Evolutionary conservation across 2,797 vertebrate genomes (phyloP).

Genomic region (Gouania willdenowi): DNA sequence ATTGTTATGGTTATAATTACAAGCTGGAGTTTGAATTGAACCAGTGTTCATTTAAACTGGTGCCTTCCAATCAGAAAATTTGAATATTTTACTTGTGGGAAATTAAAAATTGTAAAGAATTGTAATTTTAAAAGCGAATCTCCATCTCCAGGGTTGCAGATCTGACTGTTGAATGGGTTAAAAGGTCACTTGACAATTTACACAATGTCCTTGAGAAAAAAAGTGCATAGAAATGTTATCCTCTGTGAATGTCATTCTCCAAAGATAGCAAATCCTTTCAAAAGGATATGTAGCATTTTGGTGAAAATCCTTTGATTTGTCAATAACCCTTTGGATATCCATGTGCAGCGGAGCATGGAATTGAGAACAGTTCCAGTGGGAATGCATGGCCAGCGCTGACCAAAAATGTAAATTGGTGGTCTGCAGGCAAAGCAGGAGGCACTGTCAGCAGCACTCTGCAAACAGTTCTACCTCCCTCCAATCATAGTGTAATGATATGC

Average conservation of each 20-base stretch:
- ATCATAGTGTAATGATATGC: conserved; percentile 58
- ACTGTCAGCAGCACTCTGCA: conserved; percentile 45
- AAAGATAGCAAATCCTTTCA: neutral
- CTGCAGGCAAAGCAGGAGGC: conserved; percentile 31
- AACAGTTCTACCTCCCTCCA: conserved; percentile 51
- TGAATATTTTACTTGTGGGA: no score
- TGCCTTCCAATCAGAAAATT: no score
- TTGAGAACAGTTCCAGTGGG: conserved; percentile 29
- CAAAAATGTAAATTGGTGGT: conserved; percentile 44
- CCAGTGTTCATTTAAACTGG: no score
- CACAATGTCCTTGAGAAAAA: no score
- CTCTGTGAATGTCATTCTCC: conserved; percentile 4
- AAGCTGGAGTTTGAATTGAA: no score
- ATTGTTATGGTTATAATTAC: no score
- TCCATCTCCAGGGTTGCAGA: no score
- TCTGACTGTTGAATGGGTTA: no score
- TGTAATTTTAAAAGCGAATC: no score
- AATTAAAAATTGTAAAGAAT: no score
- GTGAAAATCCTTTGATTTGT: conserved; percentile 22
- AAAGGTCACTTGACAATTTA: no score
- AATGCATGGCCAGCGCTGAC: conserved; percentile 20
- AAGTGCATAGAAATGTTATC: no score
- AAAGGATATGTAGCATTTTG: conserved; percentile 28
- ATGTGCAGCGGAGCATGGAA: conserved; percentile 27
- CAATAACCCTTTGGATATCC: conserved; percentile 30